phyloP scores from a whole-genome alignment of 2,797 vertebrate species.

The Phoeniculus purpureus region DNA sequence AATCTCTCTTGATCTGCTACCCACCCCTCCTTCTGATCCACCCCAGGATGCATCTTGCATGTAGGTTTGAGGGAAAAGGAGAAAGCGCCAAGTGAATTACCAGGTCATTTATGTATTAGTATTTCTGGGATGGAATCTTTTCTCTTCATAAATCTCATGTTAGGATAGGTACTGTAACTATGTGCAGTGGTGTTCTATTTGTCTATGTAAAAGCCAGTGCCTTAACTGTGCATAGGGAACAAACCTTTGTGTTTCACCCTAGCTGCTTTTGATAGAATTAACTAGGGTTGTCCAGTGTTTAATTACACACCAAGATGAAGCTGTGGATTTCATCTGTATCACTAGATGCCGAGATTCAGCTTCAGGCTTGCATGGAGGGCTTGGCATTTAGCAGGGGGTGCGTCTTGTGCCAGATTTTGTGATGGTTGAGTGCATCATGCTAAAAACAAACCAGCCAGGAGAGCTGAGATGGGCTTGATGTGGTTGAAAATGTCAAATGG shows the following conservation, averaged over 20 bases:
- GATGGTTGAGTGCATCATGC: background rate
- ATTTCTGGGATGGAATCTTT: background rate
- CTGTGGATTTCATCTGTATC: background rate
- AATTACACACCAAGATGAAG: background rate
- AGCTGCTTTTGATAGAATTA: background rate
- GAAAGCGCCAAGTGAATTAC: background rate
- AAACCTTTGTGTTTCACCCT: background rate
- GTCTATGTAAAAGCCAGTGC: background rate
- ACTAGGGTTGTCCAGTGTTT: background rate
- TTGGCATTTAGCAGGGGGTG: constrained; percentile 18
- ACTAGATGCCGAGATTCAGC: background rate
- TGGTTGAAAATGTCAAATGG: background rate
- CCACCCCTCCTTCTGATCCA: too few species aligned
- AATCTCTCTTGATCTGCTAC: too few species aligned
- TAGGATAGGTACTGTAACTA: background rate
- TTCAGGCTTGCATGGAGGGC: background rate
- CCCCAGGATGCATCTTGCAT: background rate
- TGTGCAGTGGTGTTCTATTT: background rate
- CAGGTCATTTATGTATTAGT: constrained; percentile 13
- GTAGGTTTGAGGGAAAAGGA: background rate
- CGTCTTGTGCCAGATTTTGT: constrained; percentile 2
- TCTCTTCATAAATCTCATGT: background rate
- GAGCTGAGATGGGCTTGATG: background rate
- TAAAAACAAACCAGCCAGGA: background rate
- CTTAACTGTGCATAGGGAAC: background rate